These are phyloP conservation scores for Spondyliosoma cantharus DNA, from an alignment of 2,797 vertebrate genomes.

Conservation along the genomic window DNA sequence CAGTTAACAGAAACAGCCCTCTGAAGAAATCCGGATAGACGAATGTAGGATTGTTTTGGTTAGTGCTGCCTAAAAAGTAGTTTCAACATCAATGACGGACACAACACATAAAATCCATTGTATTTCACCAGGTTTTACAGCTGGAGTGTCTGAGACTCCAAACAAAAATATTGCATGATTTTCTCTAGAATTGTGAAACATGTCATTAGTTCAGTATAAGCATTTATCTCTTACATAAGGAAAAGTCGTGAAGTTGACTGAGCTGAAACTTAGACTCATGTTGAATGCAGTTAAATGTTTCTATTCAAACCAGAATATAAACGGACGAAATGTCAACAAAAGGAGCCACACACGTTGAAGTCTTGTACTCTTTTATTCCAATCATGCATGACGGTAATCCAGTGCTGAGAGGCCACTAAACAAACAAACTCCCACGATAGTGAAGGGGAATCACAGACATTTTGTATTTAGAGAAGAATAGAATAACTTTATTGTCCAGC, in stretches of 20 bases:
- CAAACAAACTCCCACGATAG: no score
- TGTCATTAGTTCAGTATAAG: not conserved
- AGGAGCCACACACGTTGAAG: slow-evolving; percentile 19
- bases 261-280: not conserved
- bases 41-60: not conserved
- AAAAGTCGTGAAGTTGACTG: not conserved
- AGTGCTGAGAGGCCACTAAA: slow-evolving; percentile 2
- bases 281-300: not conserved
- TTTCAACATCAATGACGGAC: not conserved
- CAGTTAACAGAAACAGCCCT: not conserved
- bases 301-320: slow-evolving; percentile 1
- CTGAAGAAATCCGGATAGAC: not conserved
- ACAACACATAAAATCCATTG: not conserved
- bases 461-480: not conserved
- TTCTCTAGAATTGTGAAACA: not conserved
- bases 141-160: not conserved
- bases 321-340: slow-evolving; percentile 8
- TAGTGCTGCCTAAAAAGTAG: not conserved
- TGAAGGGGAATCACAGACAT: not conserved
- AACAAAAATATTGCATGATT: not conserved
- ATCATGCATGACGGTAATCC: not conserved
- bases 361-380: not conserved
- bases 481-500: no score
- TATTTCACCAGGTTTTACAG: not conserved
- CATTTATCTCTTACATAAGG: no score